Conservation (phyloP, 2,797 vertebrate species). For the Pseudocheirus occidentalis region DNA sequence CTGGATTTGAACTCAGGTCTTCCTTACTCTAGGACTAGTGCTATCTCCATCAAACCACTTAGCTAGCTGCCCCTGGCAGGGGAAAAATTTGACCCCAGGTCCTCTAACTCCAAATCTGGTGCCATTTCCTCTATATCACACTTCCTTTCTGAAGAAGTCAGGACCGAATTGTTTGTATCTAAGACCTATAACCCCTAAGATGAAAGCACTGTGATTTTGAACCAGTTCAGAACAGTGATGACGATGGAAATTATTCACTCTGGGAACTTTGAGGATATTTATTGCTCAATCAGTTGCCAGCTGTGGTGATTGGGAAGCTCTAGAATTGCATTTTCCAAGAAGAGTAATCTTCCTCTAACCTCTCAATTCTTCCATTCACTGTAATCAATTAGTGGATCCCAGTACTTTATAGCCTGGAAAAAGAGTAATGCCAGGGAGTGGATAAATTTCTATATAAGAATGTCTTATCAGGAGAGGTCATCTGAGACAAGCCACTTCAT, state of each 20-base stretch:
- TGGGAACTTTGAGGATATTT: background rate
- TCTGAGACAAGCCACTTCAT: background rate
- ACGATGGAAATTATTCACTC: background rate
- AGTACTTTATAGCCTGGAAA: background rate
- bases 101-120: background rate
- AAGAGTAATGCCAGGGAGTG: background rate
- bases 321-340: constrained; percentile 1
- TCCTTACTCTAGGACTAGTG: background rate
- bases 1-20: background rate
- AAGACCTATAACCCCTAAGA: background rate
- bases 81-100: background rate
- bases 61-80: background rate
- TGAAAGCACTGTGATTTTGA: background rate
- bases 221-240: background rate
- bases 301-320: background rate
- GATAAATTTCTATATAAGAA: background rate
- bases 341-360: background rate
- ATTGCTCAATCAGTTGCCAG: background rate
- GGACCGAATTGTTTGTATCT: background rate
- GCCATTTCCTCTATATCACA: background rate
- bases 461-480: background rate
- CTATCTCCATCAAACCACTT: background rate
- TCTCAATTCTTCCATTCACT: background rate
- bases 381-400: background rate
- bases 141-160: background rate